Base-by-base conservation (phyloP, 2,888 invertebrate genomes). In the Alcis repandata region DNA sequence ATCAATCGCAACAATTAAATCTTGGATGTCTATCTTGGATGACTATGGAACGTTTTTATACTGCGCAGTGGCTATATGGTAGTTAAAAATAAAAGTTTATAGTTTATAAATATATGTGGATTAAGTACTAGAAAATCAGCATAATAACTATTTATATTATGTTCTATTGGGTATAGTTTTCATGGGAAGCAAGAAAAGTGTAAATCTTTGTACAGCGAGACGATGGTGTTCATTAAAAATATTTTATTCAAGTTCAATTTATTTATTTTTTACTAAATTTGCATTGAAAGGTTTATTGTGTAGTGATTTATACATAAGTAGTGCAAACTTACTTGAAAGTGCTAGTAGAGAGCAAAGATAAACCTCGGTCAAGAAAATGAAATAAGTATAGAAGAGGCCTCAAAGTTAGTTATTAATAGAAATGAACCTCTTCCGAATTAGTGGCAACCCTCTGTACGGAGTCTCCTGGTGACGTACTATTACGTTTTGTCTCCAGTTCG, bases 401-500 rank as follows among this genome's bases (percentile, higher is more conserved):
- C 8, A 13, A 27, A 80, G 67, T 74, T 75, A 78, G 75, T 79
- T 51, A 61, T 61, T 72, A 74, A 67, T 74, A 78, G 69, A 75
- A 79, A 69, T 77, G 73, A 83, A 88, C 88, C 89, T 89, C 84
- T 68, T 87, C 84, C 71, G 74, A 74, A 72, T 85, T 82, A 82
- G 79, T 80, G 60, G 76, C 73, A 76, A 71, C 76, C 74, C 74
- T 83, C 66, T 80, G 81, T 71, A 94, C 94, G 63, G 73, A 72
- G 71, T 71, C 93, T 70, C 89, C 90, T 63, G 94, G 92, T 88
- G 83, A 77, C 71, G 88, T 91, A 85, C 73, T 89, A 78, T 78
- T 92, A 78, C 63, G 90, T 77, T 78, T 88, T 75, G 74, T 92
- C 80, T 94, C 93, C 78, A 95, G 84, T 76, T 94, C 94, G 78